A percentile compares a stretch with the other conserved stretches of the same genome.
phyloP scores from a whole-genome alignment of 2,797 vertebrate genomes.

The Chrysocyon brachyurus region DNA sequence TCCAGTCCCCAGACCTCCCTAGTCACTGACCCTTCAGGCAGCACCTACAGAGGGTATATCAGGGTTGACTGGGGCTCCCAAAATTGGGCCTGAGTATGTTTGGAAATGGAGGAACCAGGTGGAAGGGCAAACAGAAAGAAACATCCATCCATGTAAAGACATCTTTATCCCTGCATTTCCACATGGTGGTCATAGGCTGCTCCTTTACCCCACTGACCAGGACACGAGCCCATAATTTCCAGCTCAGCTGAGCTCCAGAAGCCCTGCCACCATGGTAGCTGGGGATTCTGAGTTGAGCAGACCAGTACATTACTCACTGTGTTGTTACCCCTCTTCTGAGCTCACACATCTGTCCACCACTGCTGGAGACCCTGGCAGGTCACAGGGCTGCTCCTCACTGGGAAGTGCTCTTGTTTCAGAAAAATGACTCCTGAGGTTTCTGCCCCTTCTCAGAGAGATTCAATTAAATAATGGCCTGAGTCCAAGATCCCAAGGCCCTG shows the following conservation, averaged over 20 bases:
- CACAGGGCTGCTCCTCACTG: background rate
- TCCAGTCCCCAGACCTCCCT: background rate
- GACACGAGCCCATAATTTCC: background rate
- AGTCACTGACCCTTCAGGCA: background rate
- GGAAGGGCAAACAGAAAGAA: background rate
- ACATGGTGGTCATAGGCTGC: background rate
- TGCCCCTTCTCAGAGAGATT: background rate
- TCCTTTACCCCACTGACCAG: background rate
- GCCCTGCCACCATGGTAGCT: background rate
- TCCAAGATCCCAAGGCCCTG: background rate
- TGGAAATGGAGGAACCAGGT: background rate
- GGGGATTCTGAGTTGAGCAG: background rate
- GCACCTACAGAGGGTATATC: background rate
- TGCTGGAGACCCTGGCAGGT: background rate
- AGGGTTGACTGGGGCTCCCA: background rate
- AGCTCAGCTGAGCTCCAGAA: background rate
- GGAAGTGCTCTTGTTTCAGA: background rate
- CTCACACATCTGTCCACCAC: background rate
- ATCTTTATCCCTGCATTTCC: background rate
- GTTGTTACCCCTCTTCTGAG: background rate
- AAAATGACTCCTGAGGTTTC: background rate
- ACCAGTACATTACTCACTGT: background rate
- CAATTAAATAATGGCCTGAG: background rate
- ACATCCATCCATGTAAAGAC: background rate
- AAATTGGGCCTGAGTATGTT: background rate